Conservation (phyloP, 2,888 invertebrate genomes). For the Caenorhabditis sp. region DNA sequence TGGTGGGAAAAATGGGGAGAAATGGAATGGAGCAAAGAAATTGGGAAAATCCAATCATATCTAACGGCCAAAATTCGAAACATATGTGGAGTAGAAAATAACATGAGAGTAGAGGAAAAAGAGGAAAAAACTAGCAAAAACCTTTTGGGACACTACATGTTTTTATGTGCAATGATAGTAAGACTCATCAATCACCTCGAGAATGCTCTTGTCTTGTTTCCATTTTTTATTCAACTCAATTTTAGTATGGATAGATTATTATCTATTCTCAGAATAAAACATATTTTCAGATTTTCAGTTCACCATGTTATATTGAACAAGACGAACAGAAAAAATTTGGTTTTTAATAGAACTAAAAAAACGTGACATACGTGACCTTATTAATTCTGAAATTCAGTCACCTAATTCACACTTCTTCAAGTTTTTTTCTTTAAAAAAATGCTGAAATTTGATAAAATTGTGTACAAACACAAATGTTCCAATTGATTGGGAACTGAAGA, state of each 20-base stretch:
- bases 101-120: not conserved
- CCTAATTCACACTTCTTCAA: no score
- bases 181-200: not conserved
- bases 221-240: not conserved
- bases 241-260: no score
- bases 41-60: not conserved
- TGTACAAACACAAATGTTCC: constrained; percentile 1
- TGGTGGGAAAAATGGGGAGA: not conserved
- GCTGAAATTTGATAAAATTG: not conserved
- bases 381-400: no score
- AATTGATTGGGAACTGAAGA: not conserved
- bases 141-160: not conserved
- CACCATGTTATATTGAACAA: no score
- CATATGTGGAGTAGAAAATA: not conserved
- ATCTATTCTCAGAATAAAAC: no score
- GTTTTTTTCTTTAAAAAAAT: not conserved
- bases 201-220: not conserved
- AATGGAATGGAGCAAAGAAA: not conserved
- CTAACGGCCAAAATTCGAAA: not conserved
- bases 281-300: no score
- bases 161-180: not conserved
- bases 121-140: not conserved
- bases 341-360: no score
- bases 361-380: no score
- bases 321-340: no score